A percentile compares a stretch with the other conserved stretches of the same genome.
Evolutionary conservation across 2,797 vertebrate genomes (phyloP).

Genomic region (Mormyrus hasselquistii): DNA sequence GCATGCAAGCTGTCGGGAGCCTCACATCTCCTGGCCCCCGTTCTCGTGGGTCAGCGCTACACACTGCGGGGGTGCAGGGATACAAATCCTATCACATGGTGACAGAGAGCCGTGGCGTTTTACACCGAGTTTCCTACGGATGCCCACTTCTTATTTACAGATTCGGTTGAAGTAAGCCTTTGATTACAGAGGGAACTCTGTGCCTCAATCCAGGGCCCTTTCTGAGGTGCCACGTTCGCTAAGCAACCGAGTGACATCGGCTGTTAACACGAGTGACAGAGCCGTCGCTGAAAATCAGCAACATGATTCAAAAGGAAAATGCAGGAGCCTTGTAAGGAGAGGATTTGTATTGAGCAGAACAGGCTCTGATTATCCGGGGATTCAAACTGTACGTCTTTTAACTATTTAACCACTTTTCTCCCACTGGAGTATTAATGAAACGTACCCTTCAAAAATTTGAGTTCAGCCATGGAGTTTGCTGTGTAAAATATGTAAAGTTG

Average conservation of each 20-base stretch:
- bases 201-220: not conserved
- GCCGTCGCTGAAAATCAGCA: not conserved
- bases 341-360: not conserved
- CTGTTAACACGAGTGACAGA: not conserved
- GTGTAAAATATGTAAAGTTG: not conserved
- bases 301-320: not conserved
- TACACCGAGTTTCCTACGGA: not conserved
- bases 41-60: constrained; percentile 54
- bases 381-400: not conserved
- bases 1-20: constrained; percentile 61
- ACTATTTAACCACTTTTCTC: not conserved
- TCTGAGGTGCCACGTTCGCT: not conserved
- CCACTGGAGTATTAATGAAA: not conserved
- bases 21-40: constrained; percentile 48
- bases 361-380: not conserved
- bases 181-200: constrained; percentile 3
- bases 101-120: not conserved
- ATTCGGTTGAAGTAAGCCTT: constrained; percentile 4
- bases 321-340: not conserved
- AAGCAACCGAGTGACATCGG: not conserved
- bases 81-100: constrained; percentile 32
- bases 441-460: not conserved
- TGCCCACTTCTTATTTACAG: not conserved
- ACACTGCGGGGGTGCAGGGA: constrained; percentile 46
- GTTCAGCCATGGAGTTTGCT: not conserved